Base-by-base conservation (phyloP, 2,797 vertebrate species). In the Sarcoramphus papa region DNA sequence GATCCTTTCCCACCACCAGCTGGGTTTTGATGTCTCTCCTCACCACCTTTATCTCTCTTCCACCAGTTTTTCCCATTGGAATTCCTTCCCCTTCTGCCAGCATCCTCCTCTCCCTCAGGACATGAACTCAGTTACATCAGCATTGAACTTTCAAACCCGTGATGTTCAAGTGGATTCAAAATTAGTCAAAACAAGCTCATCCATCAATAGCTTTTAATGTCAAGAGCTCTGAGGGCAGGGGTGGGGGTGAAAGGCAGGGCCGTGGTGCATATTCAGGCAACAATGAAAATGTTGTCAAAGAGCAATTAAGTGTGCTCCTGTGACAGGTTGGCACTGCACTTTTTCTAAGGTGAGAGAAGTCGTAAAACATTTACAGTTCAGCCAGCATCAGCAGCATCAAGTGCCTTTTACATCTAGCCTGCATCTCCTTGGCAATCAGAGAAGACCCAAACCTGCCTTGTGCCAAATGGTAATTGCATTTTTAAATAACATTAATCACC, bases 151-250 rank as follows among this genome's bases (percentile, higher is more conserved):
- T 92, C 78, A 57, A 91, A 88, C 69, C 16, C 1, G 0, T 41
- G 54, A 67, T 37, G 64, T 93, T 94, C 90, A 72, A 95, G 76
- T 81, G 74, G 67, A 76, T 88, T 93, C 48, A 60, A 64, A 96
- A 93, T 92, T 51, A 86, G 84, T 70, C 72, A 88, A 83, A 97
- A 82, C 75, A 83, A 93, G 88, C 81, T 95, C 91, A 88, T 85
- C 94, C 83, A 91, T 92, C 91, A 83, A 83, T 62, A 94, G 67
- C 63, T 96, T 87, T 95, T 95, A 92, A 96, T 83, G 84, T 91
- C 92, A 91, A 83, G 86, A 88, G 92, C 94, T 93, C 50, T 12
- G 45, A 75, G 92, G 93, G 83, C 88, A 96, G 65, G 57, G 85
- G 14, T 85, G 86, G 33, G 56, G 40, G 91, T 77, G 56, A 50